Evolutionary conservation across 2,113 vertebrate species (phyloP), one percentile per base, ranked within the genome.

Genomic region (Gobius niger): DNA sequence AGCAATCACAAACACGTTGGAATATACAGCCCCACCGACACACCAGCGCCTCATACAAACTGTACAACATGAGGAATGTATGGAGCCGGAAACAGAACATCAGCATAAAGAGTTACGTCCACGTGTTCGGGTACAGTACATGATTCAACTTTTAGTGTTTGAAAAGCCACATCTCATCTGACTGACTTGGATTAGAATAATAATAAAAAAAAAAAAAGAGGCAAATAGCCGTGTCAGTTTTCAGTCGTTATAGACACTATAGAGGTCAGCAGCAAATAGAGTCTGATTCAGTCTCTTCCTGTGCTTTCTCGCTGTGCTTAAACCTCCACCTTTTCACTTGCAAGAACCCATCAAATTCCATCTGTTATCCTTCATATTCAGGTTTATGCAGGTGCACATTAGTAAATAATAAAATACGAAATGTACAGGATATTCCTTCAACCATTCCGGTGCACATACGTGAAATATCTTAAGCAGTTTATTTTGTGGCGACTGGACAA

Each of bases 1-100:
- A 90, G 82, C 81, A 84, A 87, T 85, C 83, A 92, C 85, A 87
- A 82, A 86, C 86, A 89, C 75, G 82, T 85, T 51, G 78, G 73
- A 84, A 88, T 78, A 88, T 76, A 84, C 85, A 86, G 87, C 88
- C 89, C 88, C 82, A 88, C 87, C 88, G 86, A 85, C 84, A 88
- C 87, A 85, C 85, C 86, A 87, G 85, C 74, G 49, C 84, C 84
- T 89, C 72, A 88, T 88, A 88, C 65, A 87, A 88, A 87, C 82
- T 88, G 85, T 87, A 88, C 88, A 89, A 88, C 72, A 80, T 78
- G 80, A 87, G 85, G 84, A 88, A 88, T 90, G 87, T 86, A 86
- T 85, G 88, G 80, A 67, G 49, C 14, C 80, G 80, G 82, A 84
- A 72, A 11, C 53, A 24, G 11, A 70, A 76, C 57, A 41, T 64